phyloP scores from a whole-genome alignment of 2,113 vertebrate genomes.

The Lepus timidus region DNA sequence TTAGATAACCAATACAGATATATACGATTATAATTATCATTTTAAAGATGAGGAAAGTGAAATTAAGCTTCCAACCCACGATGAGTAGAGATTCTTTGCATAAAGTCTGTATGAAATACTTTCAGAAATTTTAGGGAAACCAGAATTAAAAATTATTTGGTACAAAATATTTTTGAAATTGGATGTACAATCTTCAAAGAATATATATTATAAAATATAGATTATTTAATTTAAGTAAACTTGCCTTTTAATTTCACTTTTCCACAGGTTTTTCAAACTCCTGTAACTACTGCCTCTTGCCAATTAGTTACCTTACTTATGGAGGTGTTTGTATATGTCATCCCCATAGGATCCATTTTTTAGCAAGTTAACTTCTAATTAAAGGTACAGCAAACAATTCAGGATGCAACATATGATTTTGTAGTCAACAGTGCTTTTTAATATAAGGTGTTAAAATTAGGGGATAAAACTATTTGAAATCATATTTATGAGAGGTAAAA shows the following conservation, averaged over 20 bases:
- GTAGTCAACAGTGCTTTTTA: not conserved
- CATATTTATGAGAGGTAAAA: not conserved
- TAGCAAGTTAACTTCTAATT: not conserved
- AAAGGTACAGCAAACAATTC: not conserved
- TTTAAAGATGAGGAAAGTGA: not conserved
- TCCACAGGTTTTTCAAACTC: no score
- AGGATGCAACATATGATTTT: not conserved
- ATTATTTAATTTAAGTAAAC: no score
- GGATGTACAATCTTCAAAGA: no score
- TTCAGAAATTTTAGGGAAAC: no score
- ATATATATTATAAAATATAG: no score
- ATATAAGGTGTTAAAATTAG: not conserved
- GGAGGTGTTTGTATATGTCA: not conserved
- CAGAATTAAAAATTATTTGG: no score
- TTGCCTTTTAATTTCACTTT: no score
- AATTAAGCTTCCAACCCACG: not conserved
- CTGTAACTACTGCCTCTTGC: not conserved
- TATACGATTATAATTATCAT: not conserved
- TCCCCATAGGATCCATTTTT: not conserved
- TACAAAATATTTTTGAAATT: no score
- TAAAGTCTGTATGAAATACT: no score
- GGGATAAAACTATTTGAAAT: not conserved
- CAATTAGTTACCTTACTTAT: not conserved
- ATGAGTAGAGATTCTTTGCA: not conserved
- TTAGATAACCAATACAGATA: not conserved